Conservation (phyloP, 2,797 vertebrate species). For the Muraenolepis orangiensis region DNA sequence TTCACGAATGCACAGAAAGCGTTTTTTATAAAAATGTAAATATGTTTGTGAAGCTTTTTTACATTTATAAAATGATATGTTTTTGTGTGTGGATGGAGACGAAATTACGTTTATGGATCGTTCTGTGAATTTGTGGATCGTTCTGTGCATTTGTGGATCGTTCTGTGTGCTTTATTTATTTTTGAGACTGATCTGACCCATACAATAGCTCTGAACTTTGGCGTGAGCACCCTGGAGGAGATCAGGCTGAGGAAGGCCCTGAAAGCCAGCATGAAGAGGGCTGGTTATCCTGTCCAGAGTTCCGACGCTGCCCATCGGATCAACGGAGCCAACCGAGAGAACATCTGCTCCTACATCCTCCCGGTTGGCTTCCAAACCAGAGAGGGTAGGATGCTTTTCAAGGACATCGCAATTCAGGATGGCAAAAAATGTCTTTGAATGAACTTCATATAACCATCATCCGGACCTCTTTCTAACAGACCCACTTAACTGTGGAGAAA, state of each 20-base stretch:
- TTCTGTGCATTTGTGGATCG: too few relatives aligned
- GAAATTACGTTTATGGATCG: too few relatives aligned
- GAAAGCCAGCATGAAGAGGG: constrained; percentile 82
- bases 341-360: constrained; percentile 67
- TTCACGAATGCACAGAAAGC: too few relatives aligned
- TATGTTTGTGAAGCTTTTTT: too few relatives aligned
- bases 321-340: constrained; percentile 76
- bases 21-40: too few relatives aligned
- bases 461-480: constrained; percentile 28
- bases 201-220: constrained; percentile 89
- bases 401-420: not conserved
- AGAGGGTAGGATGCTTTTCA: constrained; percentile 67
- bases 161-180: too few relatives aligned
- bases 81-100: too few relatives aligned
- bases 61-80: too few relatives aligned
- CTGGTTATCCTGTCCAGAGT: constrained; percentile 63
- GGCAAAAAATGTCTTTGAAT: not conserved
- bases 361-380: constrained; percentile 63
- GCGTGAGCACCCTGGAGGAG: constrained; percentile 91
- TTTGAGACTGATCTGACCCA: too few relatives aligned
- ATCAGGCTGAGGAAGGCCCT: constrained; percentile 86
- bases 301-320: constrained; percentile 17
- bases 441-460: not conserved
- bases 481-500: constrained; percentile 35
- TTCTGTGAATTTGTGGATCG: too few relatives aligned